These are phyloP conservation scores for Acrossocheilus fasciatus DNA, from an alignment of 2,797 vertebrate genomes.

Conservation along the genomic window DNA sequence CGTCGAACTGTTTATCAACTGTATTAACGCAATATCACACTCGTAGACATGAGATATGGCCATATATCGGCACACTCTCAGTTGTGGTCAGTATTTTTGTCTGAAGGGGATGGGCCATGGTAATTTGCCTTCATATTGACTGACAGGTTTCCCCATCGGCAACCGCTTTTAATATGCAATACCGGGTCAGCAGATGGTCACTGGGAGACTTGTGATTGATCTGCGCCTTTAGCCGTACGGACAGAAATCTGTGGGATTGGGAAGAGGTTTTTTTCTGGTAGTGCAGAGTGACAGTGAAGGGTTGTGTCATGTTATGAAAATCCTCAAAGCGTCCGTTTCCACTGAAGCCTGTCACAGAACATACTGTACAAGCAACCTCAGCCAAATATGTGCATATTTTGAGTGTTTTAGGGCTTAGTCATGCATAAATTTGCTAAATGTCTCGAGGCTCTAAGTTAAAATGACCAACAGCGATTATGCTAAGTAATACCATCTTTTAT, in stretches of 20 bases:
- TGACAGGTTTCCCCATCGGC: conserved; percentile 29
- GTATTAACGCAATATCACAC: too few relatives aligned
- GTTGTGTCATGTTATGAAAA: not conserved
- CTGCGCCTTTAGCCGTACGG: not conserved
- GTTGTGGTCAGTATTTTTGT: not conserved
- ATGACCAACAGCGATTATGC: conserved; percentile 6
- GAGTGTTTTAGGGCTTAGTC: conserved; percentile 18
- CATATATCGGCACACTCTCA: not conserved
- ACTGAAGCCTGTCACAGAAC: conserved; percentile 2
- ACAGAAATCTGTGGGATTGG: not conserved
- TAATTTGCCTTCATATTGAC: not conserved
- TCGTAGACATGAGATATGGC: too few relatives aligned
- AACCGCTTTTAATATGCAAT: not conserved
- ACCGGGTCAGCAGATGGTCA: not conserved
- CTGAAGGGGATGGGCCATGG: not conserved
- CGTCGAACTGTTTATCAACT: too few relatives aligned
- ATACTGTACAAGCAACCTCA: not conserved
- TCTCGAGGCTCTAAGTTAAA: not conserved
- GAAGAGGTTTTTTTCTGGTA: not conserved
- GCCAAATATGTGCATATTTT: conserved; percentile 12
- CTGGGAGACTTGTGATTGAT: not conserved
- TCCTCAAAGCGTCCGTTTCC: not conserved
- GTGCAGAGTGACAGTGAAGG: not conserved
- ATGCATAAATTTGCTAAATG: conserved; percentile 12
- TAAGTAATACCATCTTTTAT: conserved; percentile 7